Evolutionary conservation across 2,113 vertebrate species (phyloP).

Genomic region (Narcine bancroftii): DNA sequence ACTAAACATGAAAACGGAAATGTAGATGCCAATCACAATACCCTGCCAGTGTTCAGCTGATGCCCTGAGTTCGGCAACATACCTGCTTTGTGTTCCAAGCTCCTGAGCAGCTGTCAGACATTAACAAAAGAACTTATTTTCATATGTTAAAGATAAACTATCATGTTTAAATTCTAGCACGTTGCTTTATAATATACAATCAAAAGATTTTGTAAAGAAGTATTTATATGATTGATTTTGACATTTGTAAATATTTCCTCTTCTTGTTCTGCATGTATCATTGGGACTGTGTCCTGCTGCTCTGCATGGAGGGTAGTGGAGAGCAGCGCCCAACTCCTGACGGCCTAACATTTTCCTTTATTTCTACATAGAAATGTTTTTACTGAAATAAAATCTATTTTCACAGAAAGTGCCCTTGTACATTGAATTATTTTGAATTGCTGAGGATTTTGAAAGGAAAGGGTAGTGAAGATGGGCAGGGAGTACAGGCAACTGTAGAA

Average conservation of each 20-base stretch:
- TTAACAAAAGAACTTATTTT: slow-evolving; percentile 32
- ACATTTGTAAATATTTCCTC: slow-evolving; percentile 32
- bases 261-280: slow-evolving; percentile 25
- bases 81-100: not conserved
- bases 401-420: not conserved
- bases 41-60: slow-evolving; percentile 27
- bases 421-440: not conserved
- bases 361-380: slow-evolving; percentile 35
- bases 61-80: not conserved
- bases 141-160: slow-evolving; percentile 24
- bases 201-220: slow-evolving; percentile 29
- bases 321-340: not conserved
- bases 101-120: slow-evolving; percentile 26
- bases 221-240: slow-evolving; percentile 25
- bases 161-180: slow-evolving; percentile 29
- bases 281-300: not conserved
- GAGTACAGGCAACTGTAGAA: not conserved
- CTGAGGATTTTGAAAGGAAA: not conserved
- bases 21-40: slow-evolving; percentile 18
- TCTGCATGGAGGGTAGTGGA: not conserved
- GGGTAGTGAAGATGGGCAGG: not conserved
- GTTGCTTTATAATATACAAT: slow-evolving; percentile 22
- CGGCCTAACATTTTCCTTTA: slow-evolving; percentile 11
- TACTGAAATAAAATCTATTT: slow-evolving; percentile 38
- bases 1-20: not conserved